Conservation (phyloP, 2,888 invertebrate genomes). For the Tipula lateralis region DNA sequence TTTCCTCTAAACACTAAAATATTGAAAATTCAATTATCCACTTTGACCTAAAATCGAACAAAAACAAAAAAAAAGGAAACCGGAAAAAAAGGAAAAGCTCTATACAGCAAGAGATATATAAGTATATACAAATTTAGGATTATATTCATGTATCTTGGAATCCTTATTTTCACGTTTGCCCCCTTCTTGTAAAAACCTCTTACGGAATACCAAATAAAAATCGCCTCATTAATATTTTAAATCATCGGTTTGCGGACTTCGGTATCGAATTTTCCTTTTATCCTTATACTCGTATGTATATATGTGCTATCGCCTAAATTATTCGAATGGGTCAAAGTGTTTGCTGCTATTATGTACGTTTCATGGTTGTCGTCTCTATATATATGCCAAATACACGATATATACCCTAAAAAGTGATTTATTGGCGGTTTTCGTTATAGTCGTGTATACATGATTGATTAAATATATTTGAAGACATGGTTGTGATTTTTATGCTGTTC, state of each 20-base stretch:
- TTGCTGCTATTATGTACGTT: background rate
- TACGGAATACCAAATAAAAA: background rate
- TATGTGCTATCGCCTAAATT: too few species aligned
- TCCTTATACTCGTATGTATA: background rate
- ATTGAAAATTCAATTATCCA: conserved; percentile 19
- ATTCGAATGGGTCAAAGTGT: conserved; percentile 5
- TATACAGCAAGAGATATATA: too few species aligned
- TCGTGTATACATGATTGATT: conserved; percentile 12
- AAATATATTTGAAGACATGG: conserved; percentile 5
- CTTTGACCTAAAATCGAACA: background rate
- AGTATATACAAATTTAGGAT: background rate
- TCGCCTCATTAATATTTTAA: background rate
- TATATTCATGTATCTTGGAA: background rate
- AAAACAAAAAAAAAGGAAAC: background rate
- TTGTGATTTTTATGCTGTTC: background rate
- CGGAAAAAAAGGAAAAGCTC: background rate
- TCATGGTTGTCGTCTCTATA: background rate
- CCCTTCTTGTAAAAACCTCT: too few species aligned
- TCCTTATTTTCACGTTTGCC: background rate
- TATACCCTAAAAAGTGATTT: background rate
- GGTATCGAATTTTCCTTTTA: background rate
- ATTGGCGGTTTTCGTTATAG: background rate
- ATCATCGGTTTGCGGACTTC: background rate
- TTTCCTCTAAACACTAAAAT: background rate
- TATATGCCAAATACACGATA: background rate